phyloP scores from a whole-genome alignment of 2,113 vertebrate species.

The Hippocampus abdominalis region DNA sequence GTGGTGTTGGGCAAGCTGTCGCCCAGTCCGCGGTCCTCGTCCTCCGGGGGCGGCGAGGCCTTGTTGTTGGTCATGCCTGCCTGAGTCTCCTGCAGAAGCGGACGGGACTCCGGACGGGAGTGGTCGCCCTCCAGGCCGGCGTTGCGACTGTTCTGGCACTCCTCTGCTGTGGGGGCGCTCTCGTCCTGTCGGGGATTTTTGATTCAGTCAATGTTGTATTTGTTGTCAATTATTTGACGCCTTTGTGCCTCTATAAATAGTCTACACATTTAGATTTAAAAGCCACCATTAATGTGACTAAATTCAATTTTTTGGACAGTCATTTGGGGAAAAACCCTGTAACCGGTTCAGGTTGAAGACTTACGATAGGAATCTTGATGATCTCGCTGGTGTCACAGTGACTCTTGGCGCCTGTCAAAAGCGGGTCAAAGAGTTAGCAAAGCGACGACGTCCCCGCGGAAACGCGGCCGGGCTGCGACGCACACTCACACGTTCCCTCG shows the following conservation, averaged over 20 bases:
- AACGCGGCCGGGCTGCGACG: too few relatives aligned
- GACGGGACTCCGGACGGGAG: constrained; percentile 61
- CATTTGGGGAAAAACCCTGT: too few relatives aligned
- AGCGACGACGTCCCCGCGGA: not conserved
- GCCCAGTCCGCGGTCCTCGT: constrained; percentile 75
- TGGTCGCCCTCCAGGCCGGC: constrained; percentile 67
- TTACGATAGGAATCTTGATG: constrained; percentile 75
- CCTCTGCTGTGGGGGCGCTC: constrained; percentile 57
- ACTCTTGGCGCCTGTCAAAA: constrained; percentile 47
- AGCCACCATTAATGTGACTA: too few relatives aligned
- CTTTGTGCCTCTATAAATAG: too few relatives aligned
- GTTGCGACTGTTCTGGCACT: constrained; percentile 68
- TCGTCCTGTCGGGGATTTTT: constrained; percentile 46
- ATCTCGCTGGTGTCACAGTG: constrained; percentile 51
- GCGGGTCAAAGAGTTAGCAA: not conserved
- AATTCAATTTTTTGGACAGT: too few relatives aligned
- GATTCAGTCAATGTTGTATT: not conserved
- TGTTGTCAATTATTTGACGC: too few relatives aligned
- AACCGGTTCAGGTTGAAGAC: constrained; percentile 23
- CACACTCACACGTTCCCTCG: constrained; percentile 48
- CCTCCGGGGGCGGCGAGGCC: constrained; percentile 64
- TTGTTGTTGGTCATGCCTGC: constrained; percentile 48
- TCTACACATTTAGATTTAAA: too few relatives aligned
- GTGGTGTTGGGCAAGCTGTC: constrained; percentile 79
- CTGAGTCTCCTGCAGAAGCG: constrained; percentile 73